A percentile compares a stretch with the other conserved stretches of the same genome.
phyloP scores from a whole-genome alignment of 1,140 invertebrate species.

The Bombus huntii region DNA sequence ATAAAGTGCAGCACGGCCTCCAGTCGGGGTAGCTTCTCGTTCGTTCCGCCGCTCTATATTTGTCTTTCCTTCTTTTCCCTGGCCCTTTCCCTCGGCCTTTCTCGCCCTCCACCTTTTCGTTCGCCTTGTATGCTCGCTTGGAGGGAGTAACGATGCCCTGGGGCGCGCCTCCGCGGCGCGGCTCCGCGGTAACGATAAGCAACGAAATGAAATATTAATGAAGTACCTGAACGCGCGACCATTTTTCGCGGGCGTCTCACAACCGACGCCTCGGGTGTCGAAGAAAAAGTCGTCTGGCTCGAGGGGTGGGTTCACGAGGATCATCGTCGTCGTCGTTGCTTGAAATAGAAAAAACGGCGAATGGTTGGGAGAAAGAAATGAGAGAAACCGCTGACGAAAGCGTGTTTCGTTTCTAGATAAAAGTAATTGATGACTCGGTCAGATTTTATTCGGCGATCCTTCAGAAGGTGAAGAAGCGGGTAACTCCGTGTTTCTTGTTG shows the following conservation, averaged over 20 bases:
- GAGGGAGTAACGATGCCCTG: slow-evolving; percentile 81
- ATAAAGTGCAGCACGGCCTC: slow-evolving; percentile 39
- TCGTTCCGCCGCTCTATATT: slow-evolving; percentile 38
- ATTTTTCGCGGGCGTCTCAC: slow-evolving; percentile 70
- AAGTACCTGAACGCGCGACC: slow-evolving; percentile 73
- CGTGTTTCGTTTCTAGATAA: slow-evolving; percentile 18
- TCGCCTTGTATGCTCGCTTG: slow-evolving; percentile 67
- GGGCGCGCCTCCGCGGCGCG: slow-evolving; percentile 70
- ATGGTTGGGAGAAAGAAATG: background rate
- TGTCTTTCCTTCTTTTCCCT: slow-evolving; percentile 37
- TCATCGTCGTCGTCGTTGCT: background rate
- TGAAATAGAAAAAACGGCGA: slow-evolving; percentile 39
- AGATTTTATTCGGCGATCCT: background rate
- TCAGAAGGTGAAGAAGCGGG: too few species aligned
- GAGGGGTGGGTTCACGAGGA: slow-evolving; percentile 23
- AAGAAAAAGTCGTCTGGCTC: slow-evolving; percentile 59
- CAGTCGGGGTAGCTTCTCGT: slow-evolving; percentile 3
- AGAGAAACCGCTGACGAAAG: slow-evolving; percentile 12
- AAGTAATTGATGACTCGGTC: slow-evolving; percentile 40
- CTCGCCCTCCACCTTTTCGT: slow-evolving; percentile 46
- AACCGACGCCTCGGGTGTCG: slow-evolving; percentile 64
- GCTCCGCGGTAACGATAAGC: slow-evolving; percentile 81
- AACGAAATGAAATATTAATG: slow-evolving; percentile 83
- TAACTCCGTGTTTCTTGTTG: background rate
- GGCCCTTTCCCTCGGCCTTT: slow-evolving; percentile 43